phyloP scores from a whole-genome alignment of 2,888 invertebrate genomes.

The Siphlonurus alternatus region DNA sequence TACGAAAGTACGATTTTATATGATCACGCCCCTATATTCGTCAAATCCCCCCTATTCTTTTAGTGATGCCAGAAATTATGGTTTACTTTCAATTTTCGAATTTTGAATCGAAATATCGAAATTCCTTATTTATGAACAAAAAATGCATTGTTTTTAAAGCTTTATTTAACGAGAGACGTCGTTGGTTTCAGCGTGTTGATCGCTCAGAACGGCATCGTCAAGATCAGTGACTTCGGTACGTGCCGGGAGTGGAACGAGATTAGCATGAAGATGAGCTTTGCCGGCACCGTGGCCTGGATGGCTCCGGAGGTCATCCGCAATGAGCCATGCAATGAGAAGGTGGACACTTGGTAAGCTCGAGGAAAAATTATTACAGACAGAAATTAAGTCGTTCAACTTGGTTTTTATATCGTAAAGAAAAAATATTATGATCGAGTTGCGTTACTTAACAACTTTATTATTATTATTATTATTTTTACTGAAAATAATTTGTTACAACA shows the following conservation, averaged over 20 bases:
- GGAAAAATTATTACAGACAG: not conserved
- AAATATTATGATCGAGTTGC: not conserved
- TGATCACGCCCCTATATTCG: too few species aligned
- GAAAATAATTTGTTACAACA: not conserved
- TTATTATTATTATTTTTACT: too few species aligned
- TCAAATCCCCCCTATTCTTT: too few species aligned
- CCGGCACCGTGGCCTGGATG: constrained; percentile 99
- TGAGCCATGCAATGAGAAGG: constrained; percentile 92
- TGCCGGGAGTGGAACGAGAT: constrained; percentile 88
- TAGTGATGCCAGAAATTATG: too few species aligned
- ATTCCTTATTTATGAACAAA: too few species aligned
- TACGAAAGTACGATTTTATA: too few species aligned
- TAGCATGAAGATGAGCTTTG: constrained; percentile 94
- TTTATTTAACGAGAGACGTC: too few species aligned
- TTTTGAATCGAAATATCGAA: too few species aligned
- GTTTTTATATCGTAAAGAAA: not conserved
- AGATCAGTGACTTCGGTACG: constrained; percentile 97
- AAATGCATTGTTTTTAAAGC: too few species aligned
- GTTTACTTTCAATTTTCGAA: too few species aligned
- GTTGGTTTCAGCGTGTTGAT: constrained; percentile 69
- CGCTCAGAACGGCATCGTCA: constrained; percentile 61
- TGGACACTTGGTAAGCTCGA: constrained; percentile 76
- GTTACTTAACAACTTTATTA: too few species aligned
- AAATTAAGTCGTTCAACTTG: not conserved
- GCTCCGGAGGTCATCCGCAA: constrained; percentile 96